These are phyloP conservation scores for Heloderma charlesbogerti DNA, from an alignment of 2,113 vertebrate genomes.

Conservation along the genomic window DNA sequence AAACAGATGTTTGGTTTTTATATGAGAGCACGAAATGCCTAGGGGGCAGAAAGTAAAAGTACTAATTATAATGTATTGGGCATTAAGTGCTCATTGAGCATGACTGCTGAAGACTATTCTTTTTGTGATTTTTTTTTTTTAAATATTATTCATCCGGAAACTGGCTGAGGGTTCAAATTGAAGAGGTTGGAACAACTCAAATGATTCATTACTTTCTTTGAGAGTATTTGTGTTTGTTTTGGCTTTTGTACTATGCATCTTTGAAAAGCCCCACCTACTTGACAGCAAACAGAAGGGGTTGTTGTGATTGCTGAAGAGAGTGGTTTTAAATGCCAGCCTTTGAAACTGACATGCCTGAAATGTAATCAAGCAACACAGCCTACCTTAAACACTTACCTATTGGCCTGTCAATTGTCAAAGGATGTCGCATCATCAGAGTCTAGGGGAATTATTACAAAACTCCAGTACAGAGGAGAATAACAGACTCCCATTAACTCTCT, in stretches of 20 bases:
- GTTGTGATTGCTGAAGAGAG: constrained; percentile 47
- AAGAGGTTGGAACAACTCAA: constrained; percentile 51
- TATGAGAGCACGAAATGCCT: not conserved
- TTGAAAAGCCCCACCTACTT: constrained; percentile 44
- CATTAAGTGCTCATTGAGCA: not conserved
- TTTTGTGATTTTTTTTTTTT: not conserved
- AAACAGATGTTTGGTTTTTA: not conserved
- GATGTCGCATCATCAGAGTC: constrained; percentile 2
- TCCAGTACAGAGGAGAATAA: constrained; percentile 10
- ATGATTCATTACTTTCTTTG: constrained; percentile 68
- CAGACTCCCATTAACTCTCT: constrained; percentile 17
- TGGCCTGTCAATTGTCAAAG: constrained; percentile 40
- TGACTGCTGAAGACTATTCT: not conserved
- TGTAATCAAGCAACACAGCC: not conserved
- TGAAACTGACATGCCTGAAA: constrained; percentile 36
- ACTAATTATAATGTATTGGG: not conserved
- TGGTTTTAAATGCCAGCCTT: constrained; percentile 56
- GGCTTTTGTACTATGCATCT: constrained; percentile 59
- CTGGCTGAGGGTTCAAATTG: not conserved
- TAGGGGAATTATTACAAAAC: not conserved
- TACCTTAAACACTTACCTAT: constrained; percentile 28
- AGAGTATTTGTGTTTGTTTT: constrained; percentile 56
- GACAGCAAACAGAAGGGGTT: constrained; percentile 66
- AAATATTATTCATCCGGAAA: not conserved
- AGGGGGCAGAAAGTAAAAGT: not conserved